Base-by-base conservation (phyloP, 2,888 invertebrate species). In the Tolmerus cingulatus region DNA sequence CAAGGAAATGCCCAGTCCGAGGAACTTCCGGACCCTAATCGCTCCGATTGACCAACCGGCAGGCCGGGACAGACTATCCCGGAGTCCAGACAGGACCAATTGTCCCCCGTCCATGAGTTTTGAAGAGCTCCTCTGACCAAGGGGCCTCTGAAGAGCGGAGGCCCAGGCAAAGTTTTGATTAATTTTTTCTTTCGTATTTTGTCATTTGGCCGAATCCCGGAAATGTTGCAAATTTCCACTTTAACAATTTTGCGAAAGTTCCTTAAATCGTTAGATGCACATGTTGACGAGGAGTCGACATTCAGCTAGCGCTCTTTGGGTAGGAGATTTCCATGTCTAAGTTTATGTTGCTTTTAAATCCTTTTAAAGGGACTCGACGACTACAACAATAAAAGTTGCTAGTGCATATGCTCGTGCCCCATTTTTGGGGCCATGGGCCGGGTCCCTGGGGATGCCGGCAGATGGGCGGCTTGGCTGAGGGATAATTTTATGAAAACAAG, bases 181-280 rank as follows among this genome's bases (percentile, higher is more conserved):
- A 82, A 82, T 57, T 82, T 82, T 82, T 82, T 34, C 57, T 57
- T 82, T 82, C 14, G 16, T 9, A 12, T 19, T 30, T 30, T 19
- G 12, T 19, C 66, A n/a, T 66, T 23, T 8, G 27, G 27, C 27
- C 57, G 34, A 37, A 12, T 1, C 37, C 40, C 55, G 34, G 55
- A 81, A 81, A 55, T 55, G 81, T 81, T 78, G 55, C 51, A 81
- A 55, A 81, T 81, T 81, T 78, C 40, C 81, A 55, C 43, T 51
- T 81, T 46, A 81, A 55, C 81, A 81, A 81, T 34, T 66, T 76
- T 76, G 30, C 37, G 40, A 76, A n/a, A 76, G 37, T 76, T 76
- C 27, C 34, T 76, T 40, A 30, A 37, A 37, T 37, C 40, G 37
- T 76, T 14, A 76, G 40, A n/a, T 76, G 76, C 76, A 76, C 19